phyloP scores from a whole-genome alignment of 2,113 vertebrate species.

The Tupaia chinensis region DNA sequence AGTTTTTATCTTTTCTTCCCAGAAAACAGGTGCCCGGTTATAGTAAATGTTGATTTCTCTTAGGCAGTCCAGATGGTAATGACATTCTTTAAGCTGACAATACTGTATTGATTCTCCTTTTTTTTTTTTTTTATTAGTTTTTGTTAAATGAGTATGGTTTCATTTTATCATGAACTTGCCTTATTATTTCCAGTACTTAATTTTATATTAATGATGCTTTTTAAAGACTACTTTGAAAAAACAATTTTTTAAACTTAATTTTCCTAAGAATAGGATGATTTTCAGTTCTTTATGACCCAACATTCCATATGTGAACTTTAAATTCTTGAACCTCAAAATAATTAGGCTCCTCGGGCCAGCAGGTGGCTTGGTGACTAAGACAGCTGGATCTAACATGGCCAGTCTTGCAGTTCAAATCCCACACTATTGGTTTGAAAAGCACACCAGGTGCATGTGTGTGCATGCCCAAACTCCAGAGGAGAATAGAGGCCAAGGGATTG shows the following conservation, averaged over 20 bases:
- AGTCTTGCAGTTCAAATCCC: no score
- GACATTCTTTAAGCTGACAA: conserved; percentile 44
- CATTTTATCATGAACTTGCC: conserved; percentile 43
- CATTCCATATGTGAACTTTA: conserved; percentile 33
- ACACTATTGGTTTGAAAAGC: no score
- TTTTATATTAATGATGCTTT: conserved; percentile 57
- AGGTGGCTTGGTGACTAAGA: no score
- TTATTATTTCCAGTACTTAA: conserved; percentile 42
- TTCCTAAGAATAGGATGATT: conserved; percentile 4
- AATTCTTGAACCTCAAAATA: conserved; percentile 40
- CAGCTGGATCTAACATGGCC: no score
- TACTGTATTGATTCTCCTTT: background rate
- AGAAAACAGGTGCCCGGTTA: conserved; percentile 1
- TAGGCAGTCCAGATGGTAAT: background rate
- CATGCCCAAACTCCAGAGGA: no score
- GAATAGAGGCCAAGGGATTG: no score
- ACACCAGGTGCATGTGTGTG: no score
- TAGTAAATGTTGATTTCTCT: conserved; percentile 4
- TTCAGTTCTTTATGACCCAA: conserved; percentile 42
- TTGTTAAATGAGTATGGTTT: conserved; percentile 54
- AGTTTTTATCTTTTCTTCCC: conserved; percentile 19
- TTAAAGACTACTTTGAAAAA: conserved; percentile 48
- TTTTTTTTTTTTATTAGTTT: conserved; percentile 38
- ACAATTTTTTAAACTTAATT: conserved; percentile 35
- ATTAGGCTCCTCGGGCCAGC: background rate